Evolutionary conservation across 2,888 invertebrate species (phyloP).

Genomic region (Rhaphigaster nebulosa): DNA sequence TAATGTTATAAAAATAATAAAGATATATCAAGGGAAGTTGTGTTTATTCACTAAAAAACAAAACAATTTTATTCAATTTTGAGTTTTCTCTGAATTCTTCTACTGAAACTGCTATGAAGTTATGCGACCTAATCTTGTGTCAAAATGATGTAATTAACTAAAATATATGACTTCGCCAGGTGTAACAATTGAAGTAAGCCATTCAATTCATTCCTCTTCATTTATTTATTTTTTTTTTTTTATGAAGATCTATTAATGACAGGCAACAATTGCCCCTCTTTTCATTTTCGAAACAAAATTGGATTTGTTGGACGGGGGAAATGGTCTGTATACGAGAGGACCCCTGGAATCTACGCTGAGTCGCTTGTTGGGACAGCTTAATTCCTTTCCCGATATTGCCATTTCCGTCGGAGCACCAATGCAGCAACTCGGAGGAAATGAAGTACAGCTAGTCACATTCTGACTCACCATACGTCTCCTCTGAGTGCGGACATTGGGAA

Average conservation of each 20-base stretch:
- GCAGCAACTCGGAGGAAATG: slow-evolving; percentile 1
- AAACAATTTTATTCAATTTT: too few species aligned
- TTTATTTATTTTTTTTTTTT: too few species aligned
- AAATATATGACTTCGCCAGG: too few species aligned
- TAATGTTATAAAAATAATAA: too few species aligned
- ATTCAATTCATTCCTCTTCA: too few species aligned
- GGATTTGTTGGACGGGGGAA: neutral
- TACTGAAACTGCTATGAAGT: too few species aligned
- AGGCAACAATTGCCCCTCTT: neutral
- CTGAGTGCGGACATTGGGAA: neutral
- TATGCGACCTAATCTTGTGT: too few species aligned
- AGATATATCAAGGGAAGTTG: too few species aligned
- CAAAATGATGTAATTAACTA: too few species aligned
- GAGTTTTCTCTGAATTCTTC: too few species aligned
- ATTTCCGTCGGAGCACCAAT: neutral
- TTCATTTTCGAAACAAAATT: neutral
- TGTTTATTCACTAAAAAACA: too few species aligned
- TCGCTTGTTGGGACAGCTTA: neutral
- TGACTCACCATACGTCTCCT: neutral
- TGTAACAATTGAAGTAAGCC: too few species aligned
- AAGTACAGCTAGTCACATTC: neutral
- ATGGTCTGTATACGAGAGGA: neutral
- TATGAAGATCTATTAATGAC: neutral
- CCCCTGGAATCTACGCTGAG: neutral
- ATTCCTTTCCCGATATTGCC: slow-evolving; percentile 11